phyloP scores from a whole-genome alignment of 2,888 invertebrate genomes.

The Tenthredo scrophulariae region DNA sequence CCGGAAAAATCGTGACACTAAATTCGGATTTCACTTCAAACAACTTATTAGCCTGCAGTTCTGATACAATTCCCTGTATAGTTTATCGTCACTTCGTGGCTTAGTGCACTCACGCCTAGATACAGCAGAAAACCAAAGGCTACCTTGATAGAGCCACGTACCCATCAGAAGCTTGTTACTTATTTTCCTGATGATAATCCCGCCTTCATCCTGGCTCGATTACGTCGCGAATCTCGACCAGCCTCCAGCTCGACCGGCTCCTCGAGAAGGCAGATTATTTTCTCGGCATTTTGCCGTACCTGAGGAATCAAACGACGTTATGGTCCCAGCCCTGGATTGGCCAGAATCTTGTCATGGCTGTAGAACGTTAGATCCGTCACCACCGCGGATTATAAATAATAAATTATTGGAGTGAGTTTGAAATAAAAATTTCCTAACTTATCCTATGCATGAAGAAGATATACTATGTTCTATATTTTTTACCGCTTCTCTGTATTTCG shows the following conservation, averaged over 20 bases:
- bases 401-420: neutral
- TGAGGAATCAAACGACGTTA: neutral
- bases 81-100: neutral
- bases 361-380: neutral
- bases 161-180: neutral
- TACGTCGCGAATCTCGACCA: constrained; percentile 44
- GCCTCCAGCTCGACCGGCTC: neutral
- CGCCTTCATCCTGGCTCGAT: constrained; percentile 47
- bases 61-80: neutral
- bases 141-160: neutral
- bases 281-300: neutral
- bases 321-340: constrained; percentile 48
- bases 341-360: constrained; percentile 31
- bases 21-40: neutral
- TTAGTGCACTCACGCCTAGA: neutral
- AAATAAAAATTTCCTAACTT: neutral
- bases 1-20: constrained; percentile 8
- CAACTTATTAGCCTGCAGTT: neutral
- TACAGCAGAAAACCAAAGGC: neutral
- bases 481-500: neutral
- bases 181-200: constrained; percentile 31
- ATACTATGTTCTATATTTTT: neutral
- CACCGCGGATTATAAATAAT: neutral
- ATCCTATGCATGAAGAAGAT: neutral
- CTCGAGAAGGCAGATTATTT: neutral